phyloP scores from a whole-genome alignment of 1,140 invertebrate genomes.

The Drosophila prosaltans region DNA sequence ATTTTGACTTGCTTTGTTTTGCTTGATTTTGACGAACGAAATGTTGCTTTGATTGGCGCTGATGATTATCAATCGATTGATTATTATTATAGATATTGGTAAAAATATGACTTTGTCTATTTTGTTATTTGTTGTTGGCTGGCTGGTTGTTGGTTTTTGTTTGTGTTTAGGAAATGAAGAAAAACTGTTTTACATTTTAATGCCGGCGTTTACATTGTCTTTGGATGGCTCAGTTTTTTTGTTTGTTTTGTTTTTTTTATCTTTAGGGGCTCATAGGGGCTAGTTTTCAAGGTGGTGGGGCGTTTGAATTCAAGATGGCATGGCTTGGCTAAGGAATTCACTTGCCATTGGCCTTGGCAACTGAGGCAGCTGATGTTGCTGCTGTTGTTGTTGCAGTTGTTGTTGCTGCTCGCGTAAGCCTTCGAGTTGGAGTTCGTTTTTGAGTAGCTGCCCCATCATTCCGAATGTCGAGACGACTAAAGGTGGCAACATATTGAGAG shows the following conservation, averaged over 20 bases:
- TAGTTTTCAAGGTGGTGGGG: constrained; percentile 1
- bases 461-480: not conserved
- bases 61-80: constrained; percentile 37
- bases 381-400: not conserved
- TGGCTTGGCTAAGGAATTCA: constrained; percentile 39
- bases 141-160: constrained; percentile 69
- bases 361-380: not conserved
- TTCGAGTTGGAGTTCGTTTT: constrained; percentile 2
- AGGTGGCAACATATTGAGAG: constrained; percentile 38
- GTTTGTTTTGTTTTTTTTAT: not conserved
- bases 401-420: not conserved
- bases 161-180: constrained; percentile 67
- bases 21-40: constrained; percentile 67
- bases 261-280: not conserved
- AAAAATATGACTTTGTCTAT: constrained; percentile 80
- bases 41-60: constrained; percentile 55
- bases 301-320: constrained; percentile 68
- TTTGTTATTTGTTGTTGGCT: constrained; percentile 79
- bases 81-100: constrained; percentile 42
- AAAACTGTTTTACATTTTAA: constrained; percentile 73
- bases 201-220: constrained; percentile 77
- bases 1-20: constrained; percentile 45
- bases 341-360: constrained; percentile 9
- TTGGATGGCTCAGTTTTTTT: constrained; percentile 42
- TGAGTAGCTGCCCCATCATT: constrained; percentile 2